Evolutionary conservation across 1,140 invertebrate genomes (phyloP), one percentile per base, ranked within the genome.

Genomic region (Eurytemora carolleeae): DNA sequence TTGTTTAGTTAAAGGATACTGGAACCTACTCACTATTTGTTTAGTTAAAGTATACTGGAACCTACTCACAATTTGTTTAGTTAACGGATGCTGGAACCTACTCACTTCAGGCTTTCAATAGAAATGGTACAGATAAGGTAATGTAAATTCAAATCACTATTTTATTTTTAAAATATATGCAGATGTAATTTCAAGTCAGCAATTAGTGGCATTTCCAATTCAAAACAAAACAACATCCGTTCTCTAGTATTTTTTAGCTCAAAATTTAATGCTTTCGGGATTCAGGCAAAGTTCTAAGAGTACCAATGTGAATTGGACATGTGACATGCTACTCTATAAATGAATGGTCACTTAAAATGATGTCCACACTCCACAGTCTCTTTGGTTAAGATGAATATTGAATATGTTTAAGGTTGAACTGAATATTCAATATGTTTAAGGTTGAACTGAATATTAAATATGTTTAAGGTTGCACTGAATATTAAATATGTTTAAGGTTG

Each of bases 51-150:
- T 18, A 22, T 22, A 15, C 2, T 7, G 17, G 23, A 57, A 20
- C 17, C 21, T 55, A 18, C 3, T 7, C 12, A 20, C 21, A 7
- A 18, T 18, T 55, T 55, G 12, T 59, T n/a, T 54, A 61, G 59
- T 55, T 56, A 53, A n/a, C 20, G 18, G 60, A 62, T 56, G 60
- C 53, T 12, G 60, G 60, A 20, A 56, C 53, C 17, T 62, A 62
- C 52, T 56, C n/a, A 3, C 22, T 62, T 16, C 20, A 23, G 16
- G 60, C 60, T 22, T 19, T 26, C 16, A 62, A 62, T 56, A 17
- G 24, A 21, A 56, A 57, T 24, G 60, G 60, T 17, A 22, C 18
- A 7, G 60, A 62, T 18, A 55, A 56, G 22, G 22, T 57, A 22
- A n/a, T n/a, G n/a, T n/a, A n/a, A n/a, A n/a, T n/a, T n/a, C n/a